These are phyloP conservation scores for Ommatoiulus sabulosus DNA, from an alignment of 2,888 invertebrate species.

Conservation along the genomic window DNA sequence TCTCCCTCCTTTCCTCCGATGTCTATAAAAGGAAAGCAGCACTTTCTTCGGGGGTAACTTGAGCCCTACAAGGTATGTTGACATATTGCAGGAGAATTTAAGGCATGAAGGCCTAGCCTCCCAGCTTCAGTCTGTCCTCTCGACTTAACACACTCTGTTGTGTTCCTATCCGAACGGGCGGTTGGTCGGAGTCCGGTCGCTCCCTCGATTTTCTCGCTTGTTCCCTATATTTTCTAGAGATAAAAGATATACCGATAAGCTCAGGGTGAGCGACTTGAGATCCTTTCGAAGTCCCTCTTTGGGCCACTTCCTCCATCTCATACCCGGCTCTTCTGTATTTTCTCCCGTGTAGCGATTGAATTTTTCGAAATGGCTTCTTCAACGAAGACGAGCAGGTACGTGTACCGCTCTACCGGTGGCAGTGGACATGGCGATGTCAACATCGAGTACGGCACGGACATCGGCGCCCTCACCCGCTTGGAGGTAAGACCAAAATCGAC, in stretches of 20 bases:
- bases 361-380: slow-evolving; percentile 66
- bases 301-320: background rate
- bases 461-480: slow-evolving; percentile 93
- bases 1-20: slow-evolving; percentile 47
- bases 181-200: slow-evolving; percentile 54
- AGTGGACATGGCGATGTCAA: slow-evolving; percentile 83
- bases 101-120: slow-evolving; percentile 56
- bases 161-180: slow-evolving; percentile 54
- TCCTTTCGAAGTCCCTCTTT: background rate
- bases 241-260: slow-evolving; percentile 52
- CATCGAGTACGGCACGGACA: slow-evolving; percentile 94
- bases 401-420: slow-evolving; percentile 86
- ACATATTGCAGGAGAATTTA: slow-evolving; percentile 56
- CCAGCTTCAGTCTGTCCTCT: slow-evolving; percentile 57
- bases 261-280: slow-evolving; percentile 49
- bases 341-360: slow-evolving; percentile 1
- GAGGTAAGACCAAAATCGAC: slow-evolving; percentile 78
- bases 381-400: slow-evolving; percentile 79
- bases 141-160: slow-evolving; percentile 54
- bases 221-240: slow-evolving; percentile 51
- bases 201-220: slow-evolving; percentile 51
- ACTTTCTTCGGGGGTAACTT: slow-evolving; percentile 55
- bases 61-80: slow-evolving; percentile 58
- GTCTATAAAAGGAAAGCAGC: slow-evolving; percentile 55
- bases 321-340: slow-evolving; percentile 21